phyloP scores from a whole-genome alignment of 2,113 vertebrate species.

The Bos taurus region ARS-UCD2.0 NC_037332.1:81844001-81844500 shows the following conservation, averaged over 20 bases:
- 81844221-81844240: slow-evolving; percentile 63
- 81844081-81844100: slow-evolving; percentile 80
- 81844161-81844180: slow-evolving; percentile 58
- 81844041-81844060: slow-evolving; percentile 67
- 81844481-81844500: slow-evolving; percentile 53
- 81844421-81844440: slow-evolving; percentile 35
- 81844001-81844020: slow-evolving; percentile 18
- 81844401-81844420: slow-evolving; percentile 65
- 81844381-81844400: slow-evolving; percentile 55
- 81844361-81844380: slow-evolving; percentile 56
- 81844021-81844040: slow-evolving; percentile 64
- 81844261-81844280: slow-evolving; percentile 39
- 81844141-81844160: slow-evolving; percentile 72
- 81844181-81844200: slow-evolving; percentile 59
- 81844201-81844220: slow-evolving; percentile 66
- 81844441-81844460: slow-evolving; percentile 50
- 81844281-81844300: slow-evolving; percentile 66
- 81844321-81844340: slow-evolving; percentile 35
- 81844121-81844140: slow-evolving; percentile 54
- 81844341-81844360: slow-evolving; percentile 22
- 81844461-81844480: slow-evolving; percentile 35
- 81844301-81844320: slow-evolving; percentile 57
- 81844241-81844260: background rate
- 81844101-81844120: slow-evolving; percentile 65
- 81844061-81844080: slow-evolving; percentile 67